These are phyloP conservation scores for Pangasianodon gigas DNA, from an alignment of 2,113 vertebrate species.

Conservation along the genomic window DNA sequence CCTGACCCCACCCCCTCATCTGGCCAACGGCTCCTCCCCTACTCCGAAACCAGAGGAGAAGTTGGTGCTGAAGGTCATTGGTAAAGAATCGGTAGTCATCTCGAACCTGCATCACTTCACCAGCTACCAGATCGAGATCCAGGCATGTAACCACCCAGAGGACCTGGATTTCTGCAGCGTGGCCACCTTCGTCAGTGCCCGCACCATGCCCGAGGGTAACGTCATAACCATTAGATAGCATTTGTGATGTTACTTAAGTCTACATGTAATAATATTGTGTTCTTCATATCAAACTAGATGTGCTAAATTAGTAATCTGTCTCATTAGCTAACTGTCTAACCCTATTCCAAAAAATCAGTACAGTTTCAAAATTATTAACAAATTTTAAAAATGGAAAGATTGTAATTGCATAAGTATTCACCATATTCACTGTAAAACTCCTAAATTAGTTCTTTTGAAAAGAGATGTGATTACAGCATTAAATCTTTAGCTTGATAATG, in stretches of 20 bases:
- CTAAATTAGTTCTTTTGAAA: background rate
- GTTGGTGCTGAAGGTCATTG: slow-evolving; percentile 77
- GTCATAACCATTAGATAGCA: background rate
- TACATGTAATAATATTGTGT: background rate
- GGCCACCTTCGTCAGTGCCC: slow-evolving; percentile 86
- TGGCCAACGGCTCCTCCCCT: slow-evolving; percentile 65
- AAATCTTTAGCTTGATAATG: background rate
- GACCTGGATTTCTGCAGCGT: slow-evolving; percentile 83
- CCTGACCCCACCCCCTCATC: slow-evolving; percentile 62
- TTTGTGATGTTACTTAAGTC: background rate
- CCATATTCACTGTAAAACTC: background rate
- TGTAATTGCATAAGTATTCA: background rate
- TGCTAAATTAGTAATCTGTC: background rate
- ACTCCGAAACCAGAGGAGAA: slow-evolving; percentile 70
- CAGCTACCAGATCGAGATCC: slow-evolving; percentile 94
- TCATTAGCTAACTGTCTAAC: background rate
- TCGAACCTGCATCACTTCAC: slow-evolving; percentile 92
- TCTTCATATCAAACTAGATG: background rate
- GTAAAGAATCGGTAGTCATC: slow-evolving; percentile 87
- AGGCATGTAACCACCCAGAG: slow-evolving; percentile 86
- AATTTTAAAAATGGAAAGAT: background rate
- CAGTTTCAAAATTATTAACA: background rate
- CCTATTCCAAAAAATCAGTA: background rate
- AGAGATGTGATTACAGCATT: background rate
- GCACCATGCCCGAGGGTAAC: slow-evolving; percentile 92